Conservation (phyloP, 2,888 invertebrate species). For the Parascotia fuliginaria region DNA sequence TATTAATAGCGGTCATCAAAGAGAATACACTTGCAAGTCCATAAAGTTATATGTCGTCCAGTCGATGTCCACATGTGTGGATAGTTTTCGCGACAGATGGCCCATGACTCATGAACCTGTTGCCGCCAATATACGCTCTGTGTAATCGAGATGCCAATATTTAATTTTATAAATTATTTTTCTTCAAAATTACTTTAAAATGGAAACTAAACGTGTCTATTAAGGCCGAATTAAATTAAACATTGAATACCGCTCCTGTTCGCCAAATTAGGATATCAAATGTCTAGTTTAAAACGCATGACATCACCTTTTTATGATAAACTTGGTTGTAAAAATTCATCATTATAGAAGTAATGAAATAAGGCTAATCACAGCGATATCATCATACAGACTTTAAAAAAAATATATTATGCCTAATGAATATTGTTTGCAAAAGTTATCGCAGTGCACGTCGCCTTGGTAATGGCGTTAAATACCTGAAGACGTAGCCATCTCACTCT, state of each 20-base stretch:
- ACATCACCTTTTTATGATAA: constrained; percentile 63
- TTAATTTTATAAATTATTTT: constrained; percentile 65
- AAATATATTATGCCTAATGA: too few relatives aligned
- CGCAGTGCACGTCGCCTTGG: constrained; percentile 18
- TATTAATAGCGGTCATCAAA: constrained; percentile 65
- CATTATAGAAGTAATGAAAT: constrained; percentile 64
- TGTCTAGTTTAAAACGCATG: constrained; percentile 63
- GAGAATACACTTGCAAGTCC: constrained; percentile 54
- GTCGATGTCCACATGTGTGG: constrained; percentile 74
- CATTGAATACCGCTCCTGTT: constrained; percentile 58
- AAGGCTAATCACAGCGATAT: constrained; percentile 46
- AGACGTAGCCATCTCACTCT: constrained; percentile 48
- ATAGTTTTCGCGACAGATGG: constrained; percentile 83
- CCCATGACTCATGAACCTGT: constrained; percentile 81
- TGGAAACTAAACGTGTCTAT: constrained; percentile 44
- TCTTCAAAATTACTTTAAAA: constrained; percentile 41
- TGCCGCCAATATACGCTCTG: constrained; percentile 63
- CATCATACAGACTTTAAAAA: constrained; percentile 22
- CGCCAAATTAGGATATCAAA: constrained; percentile 55
- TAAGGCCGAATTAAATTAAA: constrained; percentile 43
- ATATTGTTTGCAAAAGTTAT: too few relatives aligned
- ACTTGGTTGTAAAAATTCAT: constrained; percentile 55
- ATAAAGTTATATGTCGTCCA: constrained; percentile 63
- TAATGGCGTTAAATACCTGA: constrained; percentile 3
- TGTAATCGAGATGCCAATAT: constrained; percentile 70